Base-by-base conservation (phyloP, 37 sponge, comb jelly and placozoan species). In the Hormiphora californensis region DNA sequence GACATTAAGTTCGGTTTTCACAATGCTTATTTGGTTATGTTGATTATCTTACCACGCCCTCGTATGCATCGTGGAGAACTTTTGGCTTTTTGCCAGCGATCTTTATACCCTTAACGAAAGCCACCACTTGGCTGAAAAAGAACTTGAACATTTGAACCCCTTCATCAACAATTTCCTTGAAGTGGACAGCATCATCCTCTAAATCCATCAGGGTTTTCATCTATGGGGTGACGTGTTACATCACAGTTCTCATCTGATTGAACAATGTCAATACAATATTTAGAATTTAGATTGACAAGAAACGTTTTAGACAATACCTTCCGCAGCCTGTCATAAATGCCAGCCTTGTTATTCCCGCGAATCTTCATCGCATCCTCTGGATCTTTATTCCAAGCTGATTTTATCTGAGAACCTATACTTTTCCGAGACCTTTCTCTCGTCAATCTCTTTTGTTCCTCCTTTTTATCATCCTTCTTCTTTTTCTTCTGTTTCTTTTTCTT, bases 101-200 rank as follows among this genome's bases (percentile, higher is more conserved):
- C 61, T 57, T 57, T 5, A 57, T 57, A 21, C 61, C 61, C 61
- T 57, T 57, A 5, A 57, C 61, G 27, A 57, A 57, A 4, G 9
- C 7, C 5, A 30, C 7, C 4, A 57, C 61, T 30, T 57, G 61
- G 23, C 27, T 12, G 61, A 28, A 57, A 30, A 57, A 57, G 23
- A 57, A 57, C n/a, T 57, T 57, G 61, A 57, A 57, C 61, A 57
- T 57, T 57, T 57, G 30, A 25, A 57, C 27, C 61, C 61, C 61
- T 5, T 57, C 61, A 25, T 57, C 30, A 19, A 57, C 61, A 21
- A 57, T 57, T 15, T 57, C 61, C 27, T 57, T 57, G n/a, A 57
- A 57, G 23, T 57, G 27, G 61, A 57, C 23, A 57, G 4, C 27
- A 30, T 57, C 61, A 30, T 57, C 61, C n/a, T 23, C 27, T 12